Evolutionary conservation across 1,140 invertebrate genomes (phyloP).

Genomic region (Drosophila subobscura): DNA sequence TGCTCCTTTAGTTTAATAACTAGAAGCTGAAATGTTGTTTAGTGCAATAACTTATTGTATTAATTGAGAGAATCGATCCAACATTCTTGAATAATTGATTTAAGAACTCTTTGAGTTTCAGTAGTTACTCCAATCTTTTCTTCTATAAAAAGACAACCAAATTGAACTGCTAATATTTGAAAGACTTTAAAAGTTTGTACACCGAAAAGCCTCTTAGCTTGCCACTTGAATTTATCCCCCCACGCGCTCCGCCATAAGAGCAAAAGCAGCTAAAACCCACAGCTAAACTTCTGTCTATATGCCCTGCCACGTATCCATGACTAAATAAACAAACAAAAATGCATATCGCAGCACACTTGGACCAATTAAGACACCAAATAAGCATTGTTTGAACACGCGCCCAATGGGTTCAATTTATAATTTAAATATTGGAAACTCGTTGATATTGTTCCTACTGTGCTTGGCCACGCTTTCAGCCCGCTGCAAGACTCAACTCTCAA

Average conservation of each 20-base stretch:
- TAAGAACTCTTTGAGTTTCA: no score
- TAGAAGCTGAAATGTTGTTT: neutral
- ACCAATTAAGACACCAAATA: slow-evolving; percentile 47
- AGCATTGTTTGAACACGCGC: slow-evolving; percentile 78
- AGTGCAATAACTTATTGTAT: no score
- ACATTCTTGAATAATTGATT: no score
- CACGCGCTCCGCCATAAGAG: neutral
- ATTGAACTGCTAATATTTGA: no score
- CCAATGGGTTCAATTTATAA: slow-evolving; percentile 65
- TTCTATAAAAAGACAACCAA: no score
- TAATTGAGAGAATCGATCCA: no score
- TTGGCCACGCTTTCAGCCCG: slow-evolving; percentile 58
- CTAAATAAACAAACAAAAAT: slow-evolving; percentile 28
- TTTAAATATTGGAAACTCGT: slow-evolving; percentile 29
- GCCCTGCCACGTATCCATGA: slow-evolving; percentile 26
- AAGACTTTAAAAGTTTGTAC: neutral
- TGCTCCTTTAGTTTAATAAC: no score
- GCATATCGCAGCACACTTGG: slow-evolving; percentile 20
- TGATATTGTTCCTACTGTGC: neutral
- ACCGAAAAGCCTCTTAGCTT: neutral
- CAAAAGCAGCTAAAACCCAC: neutral
- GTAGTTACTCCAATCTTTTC: no score
- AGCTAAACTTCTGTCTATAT: slow-evolving; percentile 25
- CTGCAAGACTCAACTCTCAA: neutral
- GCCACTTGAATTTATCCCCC: neutral